Base-by-base conservation (phyloP, 1,140 invertebrate genomes). In the Lepidotrigona ventralis region DNA sequence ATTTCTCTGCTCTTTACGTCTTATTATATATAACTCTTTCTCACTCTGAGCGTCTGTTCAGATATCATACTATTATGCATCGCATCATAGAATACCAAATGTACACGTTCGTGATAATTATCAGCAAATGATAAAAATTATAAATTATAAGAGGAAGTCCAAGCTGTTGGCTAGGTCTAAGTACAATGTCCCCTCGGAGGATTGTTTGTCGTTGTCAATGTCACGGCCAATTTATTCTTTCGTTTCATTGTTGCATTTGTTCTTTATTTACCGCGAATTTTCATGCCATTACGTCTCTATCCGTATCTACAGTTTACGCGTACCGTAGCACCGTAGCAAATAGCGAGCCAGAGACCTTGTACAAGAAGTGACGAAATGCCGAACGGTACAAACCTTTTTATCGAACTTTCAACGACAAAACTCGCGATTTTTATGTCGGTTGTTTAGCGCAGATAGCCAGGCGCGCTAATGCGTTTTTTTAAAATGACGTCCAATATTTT, bases 201-300 rank as follows among this genome's bases (percentile, higher is more conserved):
- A 33, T 3, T 33, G 33, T 33, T 33, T 33, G 33, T 33, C 33
- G 33, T 60, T 60, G 11, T 60, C 0, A 23, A 60, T 14, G 58
- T n/a, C 23, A 29, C 51, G 63, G 26, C 8, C 26, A 15, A 15
- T 64, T 33, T 17, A 53, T 46, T n/a, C 1, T 29, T 4, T 29
- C 21, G 29, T 23, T 72, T 26, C 82, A 17, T 74, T 78, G 78
- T 78, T 86, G 78, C n/a, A 64, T 64, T 70, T 76, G 53, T 79
- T 66, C 72, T 29, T 66, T 17, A 33, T 26, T 33, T 21, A 4
- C n/a, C 15, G 26, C 26, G 26, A 26, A 64, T 66, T 29, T 17
- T 66, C 64, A 26, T 21, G 64, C 26, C 63, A 64, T 64, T 64
- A 64, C n/a, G 63, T 64, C n/a, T 26, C 14, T 15, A 8, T 26